Percentiles rank a stretch among this genome's conserved stretches.
phyloP scores from a whole-genome alignment of 2,888 invertebrate species.

The Diaperis boleti region DNA sequence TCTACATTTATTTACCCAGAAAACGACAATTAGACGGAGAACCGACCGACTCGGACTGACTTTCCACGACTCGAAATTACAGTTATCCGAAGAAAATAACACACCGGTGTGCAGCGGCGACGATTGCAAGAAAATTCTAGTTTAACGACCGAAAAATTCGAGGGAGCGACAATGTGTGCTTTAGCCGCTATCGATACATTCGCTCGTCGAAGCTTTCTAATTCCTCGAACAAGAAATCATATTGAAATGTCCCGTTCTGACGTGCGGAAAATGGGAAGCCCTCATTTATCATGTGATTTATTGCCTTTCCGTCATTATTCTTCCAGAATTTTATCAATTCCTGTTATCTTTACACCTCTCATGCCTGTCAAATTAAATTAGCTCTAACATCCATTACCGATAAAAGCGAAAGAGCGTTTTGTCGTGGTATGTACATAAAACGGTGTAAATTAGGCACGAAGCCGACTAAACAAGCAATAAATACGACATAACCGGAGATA shows the following conservation, averaged over 20 bases:
- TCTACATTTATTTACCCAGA: slow-evolving; percentile 18
- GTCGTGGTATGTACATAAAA: slow-evolving; percentile 15
- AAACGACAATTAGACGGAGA: slow-evolving; percentile 13
- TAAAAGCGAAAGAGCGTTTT: slow-evolving; percentile 24
- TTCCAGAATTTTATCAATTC: slow-evolving; percentile 36
- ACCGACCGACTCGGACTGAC: not conserved
- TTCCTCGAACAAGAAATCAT: slow-evolving; percentile 32
- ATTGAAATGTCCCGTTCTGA: slow-evolving; percentile 40
- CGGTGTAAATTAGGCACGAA: slow-evolving; percentile 13
- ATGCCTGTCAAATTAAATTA: slow-evolving; percentile 27
- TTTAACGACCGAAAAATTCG: not conserved
- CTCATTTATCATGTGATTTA: slow-evolving; percentile 42
- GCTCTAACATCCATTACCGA: slow-evolving; percentile 25
- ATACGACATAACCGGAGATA: not conserved
- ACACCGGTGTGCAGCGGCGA: not conserved
- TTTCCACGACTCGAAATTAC: slow-evolving; percentile 2
- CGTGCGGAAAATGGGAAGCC: slow-evolving; percentile 38
- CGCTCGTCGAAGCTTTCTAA: slow-evolving; percentile 27
- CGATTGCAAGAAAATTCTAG: not conserved
- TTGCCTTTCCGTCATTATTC: slow-evolving; percentile 39
- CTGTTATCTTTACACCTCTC: slow-evolving; percentile 35
- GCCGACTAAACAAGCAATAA: not conserved
- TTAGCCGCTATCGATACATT: slow-evolving; percentile 22
- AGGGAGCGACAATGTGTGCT: slow-evolving; percentile 4
- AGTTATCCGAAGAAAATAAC: not conserved